These are phyloP conservation scores for Nasonia oneida DNA, from an alignment of 2,888 invertebrate genomes.

Conservation along the genomic window DNA sequence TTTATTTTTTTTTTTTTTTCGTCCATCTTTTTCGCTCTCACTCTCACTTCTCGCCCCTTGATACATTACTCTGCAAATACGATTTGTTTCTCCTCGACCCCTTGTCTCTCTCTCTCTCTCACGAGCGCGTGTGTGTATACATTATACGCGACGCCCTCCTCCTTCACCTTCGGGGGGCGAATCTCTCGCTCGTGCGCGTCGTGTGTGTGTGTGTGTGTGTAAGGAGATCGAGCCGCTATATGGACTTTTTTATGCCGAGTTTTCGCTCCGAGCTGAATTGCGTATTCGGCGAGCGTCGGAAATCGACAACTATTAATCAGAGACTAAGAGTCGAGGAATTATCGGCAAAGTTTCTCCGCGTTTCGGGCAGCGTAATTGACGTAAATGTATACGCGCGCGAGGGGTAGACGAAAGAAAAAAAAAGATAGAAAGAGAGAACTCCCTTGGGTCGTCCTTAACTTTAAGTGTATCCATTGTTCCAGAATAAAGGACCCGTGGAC, in stretches of 20 bases:
- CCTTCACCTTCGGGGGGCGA: too few species aligned
- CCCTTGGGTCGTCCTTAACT: slow-evolving; percentile 20
- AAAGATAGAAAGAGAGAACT: neutral
- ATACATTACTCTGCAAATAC: slow-evolving; percentile 61
- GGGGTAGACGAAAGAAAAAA: slow-evolving; percentile 31
- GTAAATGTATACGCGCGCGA: slow-evolving; percentile 44
- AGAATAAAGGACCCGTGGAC: slow-evolving; percentile 26
- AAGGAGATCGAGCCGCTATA: too few species aligned
- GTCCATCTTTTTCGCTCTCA: neutral
- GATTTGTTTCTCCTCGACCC: slow-evolving; percentile 56
- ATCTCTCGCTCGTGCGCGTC: too few species aligned
- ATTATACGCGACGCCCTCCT: slow-evolving; percentile 7
- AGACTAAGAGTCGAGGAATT: slow-evolving; percentile 36
- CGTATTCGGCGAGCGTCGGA: neutral
- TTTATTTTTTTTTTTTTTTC: slow-evolving; percentile 32
- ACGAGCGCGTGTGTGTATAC: neutral
- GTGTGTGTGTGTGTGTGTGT: too few species aligned
- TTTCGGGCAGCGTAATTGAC: slow-evolving; percentile 46
- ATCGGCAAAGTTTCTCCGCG: slow-evolving; percentile 46
- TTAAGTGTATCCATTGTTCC: slow-evolving; percentile 30
- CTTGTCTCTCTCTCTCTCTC: neutral
- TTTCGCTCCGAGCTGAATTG: neutral
- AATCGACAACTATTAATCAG: slow-evolving; percentile 51
- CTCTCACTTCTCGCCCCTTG: slow-evolving; percentile 34
- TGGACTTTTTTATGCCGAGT: neutral